These are phyloP conservation scores for Botia kubotai DNA, from an alignment of 2,797 vertebrate genomes.

Conservation along the genomic window DNA sequence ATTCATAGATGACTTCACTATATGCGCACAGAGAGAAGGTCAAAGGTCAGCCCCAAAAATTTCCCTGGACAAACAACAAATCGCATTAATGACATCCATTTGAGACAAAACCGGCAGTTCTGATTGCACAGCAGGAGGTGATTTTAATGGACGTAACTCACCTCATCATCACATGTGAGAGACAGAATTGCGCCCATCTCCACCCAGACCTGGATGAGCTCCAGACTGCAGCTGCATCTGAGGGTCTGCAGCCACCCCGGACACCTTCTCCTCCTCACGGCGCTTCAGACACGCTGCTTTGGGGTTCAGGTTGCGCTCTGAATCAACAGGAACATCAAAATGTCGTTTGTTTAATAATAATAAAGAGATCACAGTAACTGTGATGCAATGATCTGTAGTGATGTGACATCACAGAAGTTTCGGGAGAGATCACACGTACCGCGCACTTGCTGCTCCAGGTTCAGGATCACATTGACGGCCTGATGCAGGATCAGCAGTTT, in stretches of 20 bases:
- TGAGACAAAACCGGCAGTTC: no score
- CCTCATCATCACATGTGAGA: constrained; percentile 91
- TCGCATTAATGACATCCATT: no score
- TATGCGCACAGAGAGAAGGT: constrained; percentile 75
- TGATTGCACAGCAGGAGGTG: neutral
- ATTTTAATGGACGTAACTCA: neutral
- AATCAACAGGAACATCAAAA: constrained; percentile 47
- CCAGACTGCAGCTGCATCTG: constrained; percentile 90
- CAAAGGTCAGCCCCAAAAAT: no score
- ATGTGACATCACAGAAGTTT: no score
- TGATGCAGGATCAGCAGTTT: constrained; percentile 99
- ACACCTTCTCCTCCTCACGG: constrained; percentile 97
- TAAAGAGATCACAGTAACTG: no score
- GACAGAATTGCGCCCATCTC: constrained; percentile 93
- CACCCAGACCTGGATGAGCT: constrained; percentile 88
- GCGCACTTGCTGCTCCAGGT: constrained; percentile 99
- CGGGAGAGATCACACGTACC: constrained; percentile 78
- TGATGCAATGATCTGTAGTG: no score
- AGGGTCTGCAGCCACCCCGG: constrained; percentile 90
- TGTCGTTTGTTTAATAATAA: no score
- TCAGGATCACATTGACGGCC: constrained; percentile 98
- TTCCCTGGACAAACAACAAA: no score
- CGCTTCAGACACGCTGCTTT: constrained; percentile 99
- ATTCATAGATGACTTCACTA: constrained; percentile 67
- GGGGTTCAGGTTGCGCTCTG: constrained; percentile 98